Percentiles rank a stretch among this genome's conserved stretches.
Conservation (phyloP, 30 jellyfish, hydroid and myxozoan species). For the Turritopsis rubra region DNA sequence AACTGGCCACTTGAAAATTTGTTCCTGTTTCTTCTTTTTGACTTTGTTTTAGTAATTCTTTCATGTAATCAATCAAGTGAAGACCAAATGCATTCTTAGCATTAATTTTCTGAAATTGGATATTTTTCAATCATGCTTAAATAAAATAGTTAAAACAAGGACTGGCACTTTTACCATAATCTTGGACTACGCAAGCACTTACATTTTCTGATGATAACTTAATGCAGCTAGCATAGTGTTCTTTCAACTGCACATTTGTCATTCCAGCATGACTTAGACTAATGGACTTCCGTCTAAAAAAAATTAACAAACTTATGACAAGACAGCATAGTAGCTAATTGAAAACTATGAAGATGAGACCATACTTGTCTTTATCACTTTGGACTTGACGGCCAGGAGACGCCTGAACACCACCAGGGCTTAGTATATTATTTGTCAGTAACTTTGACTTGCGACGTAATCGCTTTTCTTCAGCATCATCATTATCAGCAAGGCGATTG, state of each 20-base stretch:
- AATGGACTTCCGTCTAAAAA: constrained; percentile 25
- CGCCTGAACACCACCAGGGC: constrained; percentile 79
- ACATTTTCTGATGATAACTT: constrained; percentile 96
- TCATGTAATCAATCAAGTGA: constrained; percentile 92
- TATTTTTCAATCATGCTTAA: neutral
- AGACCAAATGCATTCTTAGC: constrained; percentile 95
- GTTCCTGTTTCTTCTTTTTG: constrained; percentile 75
- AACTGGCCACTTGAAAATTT: constrained; percentile 88
- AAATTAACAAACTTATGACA: too few relatives aligned
- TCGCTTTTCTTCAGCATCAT: constrained; percentile 79
- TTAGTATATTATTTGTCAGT: constrained; percentile 51
- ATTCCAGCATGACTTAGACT: constrained; percentile 56
- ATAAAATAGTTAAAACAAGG: too few relatives aligned
- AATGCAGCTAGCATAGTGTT: constrained; percentile 86
- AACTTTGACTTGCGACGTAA: constrained; percentile 67
- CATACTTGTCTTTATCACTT: constrained; percentile 28
- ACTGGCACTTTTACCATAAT: too few relatives aligned
- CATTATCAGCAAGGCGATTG: constrained; percentile 34
- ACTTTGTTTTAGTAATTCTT: constrained; percentile 55
- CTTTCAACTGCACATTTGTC: constrained; percentile 88
- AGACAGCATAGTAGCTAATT: too few relatives aligned
- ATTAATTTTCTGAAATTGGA: constrained; percentile 62
- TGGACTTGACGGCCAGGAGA: constrained; percentile 32
- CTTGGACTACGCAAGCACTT: too few relatives aligned
- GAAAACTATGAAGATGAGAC: neutral